Base-by-base conservation (phyloP, 2,113 vertebrate species). In the Phaetusa simplex region DNA sequence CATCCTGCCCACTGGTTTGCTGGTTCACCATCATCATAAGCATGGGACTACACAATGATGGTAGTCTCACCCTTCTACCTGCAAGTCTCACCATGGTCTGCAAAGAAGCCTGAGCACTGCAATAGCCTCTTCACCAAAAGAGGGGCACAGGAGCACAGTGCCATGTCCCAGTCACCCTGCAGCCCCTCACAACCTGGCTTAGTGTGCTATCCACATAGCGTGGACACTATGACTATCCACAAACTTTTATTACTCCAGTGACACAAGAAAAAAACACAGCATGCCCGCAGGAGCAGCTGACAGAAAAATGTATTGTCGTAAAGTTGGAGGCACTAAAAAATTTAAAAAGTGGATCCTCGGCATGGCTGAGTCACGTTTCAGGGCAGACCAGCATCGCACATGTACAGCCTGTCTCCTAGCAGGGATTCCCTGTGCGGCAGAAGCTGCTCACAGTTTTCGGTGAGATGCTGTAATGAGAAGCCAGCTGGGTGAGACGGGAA, bases 371-470 rank as follows among this genome's bases (percentile, higher is more conserved):
- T 74, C 88, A 86, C 3, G 5, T 86, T 81, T 74, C 61, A 89
- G 82, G 81, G 52, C 82, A 93, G 18, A 95, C 40, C 50, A 95
- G 70, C 7, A 1, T 18, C 0, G 0, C 72, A 83, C 16, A 6
- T 8, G 58, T 71, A 86, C 62, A 93, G 59, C 65, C 59, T 14
- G 2, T 67, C 77, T 92, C 76, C 47, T 82, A 55, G 71, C 83
- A 92, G 80, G 91, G 81, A 86, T 85, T 85, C 83, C 83, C 82
- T 56, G 80, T 3, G 11, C 6, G 2, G 83, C 55, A 91, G 59
- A 86, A 76, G 76, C 29, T 82, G 55, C 73, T 94, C 94, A 70
- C 30, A n/a, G 43, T 56, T 96, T 72, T 76, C 89, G 49, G 77
- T 15, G 36, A 88, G 86, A 86, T 64, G 61, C 49, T 84, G 40